These are phyloP conservation scores for Boloria selene DNA, from an alignment of 2,888 invertebrate species.

Conservation along the genomic window DNA sequence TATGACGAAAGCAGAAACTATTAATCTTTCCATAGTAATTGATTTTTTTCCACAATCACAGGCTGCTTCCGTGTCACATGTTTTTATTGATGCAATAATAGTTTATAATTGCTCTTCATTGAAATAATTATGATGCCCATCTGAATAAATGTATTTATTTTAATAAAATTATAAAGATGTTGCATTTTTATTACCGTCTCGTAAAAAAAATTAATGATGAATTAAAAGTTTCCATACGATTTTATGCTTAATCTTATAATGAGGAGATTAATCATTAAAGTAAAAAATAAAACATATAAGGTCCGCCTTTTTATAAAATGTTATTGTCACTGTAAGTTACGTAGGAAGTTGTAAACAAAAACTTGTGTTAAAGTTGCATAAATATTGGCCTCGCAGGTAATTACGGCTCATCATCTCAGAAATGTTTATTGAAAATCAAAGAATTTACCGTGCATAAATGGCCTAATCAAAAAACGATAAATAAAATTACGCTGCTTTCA, in stretches of 20 bases:
- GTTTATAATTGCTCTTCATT: slow-evolving; percentile 30
- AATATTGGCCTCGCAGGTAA: slow-evolving; percentile 8
- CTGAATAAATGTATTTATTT: slow-evolving; percentile 19
- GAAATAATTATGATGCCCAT: slow-evolving; percentile 31
- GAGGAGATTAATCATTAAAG: no score
- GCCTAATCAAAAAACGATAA: slow-evolving; percentile 79
- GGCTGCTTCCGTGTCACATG: slow-evolving; percentile 66
- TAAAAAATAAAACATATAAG: no score
- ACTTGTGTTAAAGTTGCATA: background rate
- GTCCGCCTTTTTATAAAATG: no score
- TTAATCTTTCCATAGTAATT: slow-evolving; percentile 66
- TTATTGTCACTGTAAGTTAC: no score
- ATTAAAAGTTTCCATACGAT: no score
- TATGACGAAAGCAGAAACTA: slow-evolving; percentile 58
- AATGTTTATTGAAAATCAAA: slow-evolving; percentile 36
- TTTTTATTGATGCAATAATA: slow-evolving; percentile 48
- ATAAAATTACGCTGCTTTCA: slow-evolving; percentile 77
- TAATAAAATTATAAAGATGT: slow-evolving; percentile 12
- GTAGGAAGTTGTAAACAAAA: background rate
- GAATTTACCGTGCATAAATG: slow-evolving; percentile 53
- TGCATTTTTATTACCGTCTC: background rate
- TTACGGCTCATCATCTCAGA: slow-evolving; percentile 4
- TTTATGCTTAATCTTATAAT: no score
- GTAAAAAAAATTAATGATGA: background rate
- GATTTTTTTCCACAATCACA: slow-evolving; percentile 63